Evolutionary conservation across 2,797 vertebrate genomes (phyloP), one percentile per base, ranked within the genome.

Genomic region (Enteromius fasciolatus): DNA sequence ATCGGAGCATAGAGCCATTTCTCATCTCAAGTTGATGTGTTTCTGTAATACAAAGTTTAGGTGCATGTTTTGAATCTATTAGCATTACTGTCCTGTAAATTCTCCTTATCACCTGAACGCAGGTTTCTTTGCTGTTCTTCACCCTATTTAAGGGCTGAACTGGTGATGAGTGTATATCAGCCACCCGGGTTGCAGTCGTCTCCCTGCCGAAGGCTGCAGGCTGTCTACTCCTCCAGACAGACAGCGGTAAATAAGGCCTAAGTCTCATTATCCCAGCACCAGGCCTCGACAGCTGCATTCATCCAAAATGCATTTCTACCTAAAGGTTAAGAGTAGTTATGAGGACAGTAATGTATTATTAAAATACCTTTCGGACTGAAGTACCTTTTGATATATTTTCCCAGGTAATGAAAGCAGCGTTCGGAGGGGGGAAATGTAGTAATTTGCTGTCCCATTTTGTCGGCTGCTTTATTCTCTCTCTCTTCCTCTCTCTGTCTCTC

Each of bases 291-390:
- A 91, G 93, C 89, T 90, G 88, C 90, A 94, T 93, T 93, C 92
- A 94, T 95, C 90, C 88, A 85, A 92, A 93, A 94, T 92, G 88
- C 90, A 94, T 94, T 83, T 94, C 93, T 94, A 91, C 91, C 91
- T 90, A 94, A 95, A 95, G 93, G 94, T 95, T 94, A 95, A 95
- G 93, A 94, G 93, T 94, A 94, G 94, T 94, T 95, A 93, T 92
- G 89, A 92, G 90, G 92, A 93, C 92, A 93, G 94, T 93, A 94
- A 95, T 95, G 93, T 93, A 94, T 94, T 94, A 94, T 95, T 94
- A 94, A 95, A 94, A 95, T 94, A 93, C 94, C 92, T 95, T 94
- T 95, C 87, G 90, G 88, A 90, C 89, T 94, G 93, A 95, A 94
- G 93, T 93, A 94, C 91, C 92, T 93, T 92, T 92, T 94, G 92